phyloP scores from a whole-genome alignment of 2,797 vertebrate species.

The Melanogrammus aeglefinus region DNA sequence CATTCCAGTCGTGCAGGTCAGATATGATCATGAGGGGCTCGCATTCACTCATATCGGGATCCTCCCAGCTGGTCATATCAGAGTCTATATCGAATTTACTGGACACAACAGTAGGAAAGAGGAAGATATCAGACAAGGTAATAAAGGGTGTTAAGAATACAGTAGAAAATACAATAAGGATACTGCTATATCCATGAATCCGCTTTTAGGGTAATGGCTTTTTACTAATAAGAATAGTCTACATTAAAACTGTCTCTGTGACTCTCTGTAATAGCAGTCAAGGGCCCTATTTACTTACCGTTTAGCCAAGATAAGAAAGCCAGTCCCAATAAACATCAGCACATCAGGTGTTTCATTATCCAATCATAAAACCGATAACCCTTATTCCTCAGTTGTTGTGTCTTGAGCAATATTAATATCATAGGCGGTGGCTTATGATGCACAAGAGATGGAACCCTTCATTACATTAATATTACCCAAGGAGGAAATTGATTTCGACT shows the following conservation, averaged over 20 bases:
- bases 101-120: slow-evolving; percentile 6
- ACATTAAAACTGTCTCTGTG: neutral
- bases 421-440: slow-evolving; percentile 12
- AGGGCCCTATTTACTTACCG: neutral
- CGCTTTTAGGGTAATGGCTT: neutral
- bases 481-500: slow-evolving; percentile 48
- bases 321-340: slow-evolving; percentile 23
- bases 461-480: slow-evolving; percentile 48
- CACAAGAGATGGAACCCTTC: slow-evolving; percentile 23
- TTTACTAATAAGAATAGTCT: neutral
- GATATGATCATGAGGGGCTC: slow-evolving; percentile 45
- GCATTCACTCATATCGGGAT: slow-evolving; percentile 64
- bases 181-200: neutral
- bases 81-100: slow-evolving; percentile 65
- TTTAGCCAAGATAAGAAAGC: slow-evolving; percentile 8
- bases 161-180: neutral
- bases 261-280: neutral
- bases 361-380: slow-evolving; percentile 38
- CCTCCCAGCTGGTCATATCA: slow-evolving; percentile 63
- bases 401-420: slow-evolving; percentile 36
- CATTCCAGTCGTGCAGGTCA: slow-evolving; percentile 63
- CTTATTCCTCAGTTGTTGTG: slow-evolving; percentile 30
- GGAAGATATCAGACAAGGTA: slow-evolving; percentile 1
- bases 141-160: neutral
- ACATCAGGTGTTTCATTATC: slow-evolving; percentile 15